phyloP scores from a whole-genome alignment of 2,888 invertebrate genomes.

The Andricus curvator region DNA sequence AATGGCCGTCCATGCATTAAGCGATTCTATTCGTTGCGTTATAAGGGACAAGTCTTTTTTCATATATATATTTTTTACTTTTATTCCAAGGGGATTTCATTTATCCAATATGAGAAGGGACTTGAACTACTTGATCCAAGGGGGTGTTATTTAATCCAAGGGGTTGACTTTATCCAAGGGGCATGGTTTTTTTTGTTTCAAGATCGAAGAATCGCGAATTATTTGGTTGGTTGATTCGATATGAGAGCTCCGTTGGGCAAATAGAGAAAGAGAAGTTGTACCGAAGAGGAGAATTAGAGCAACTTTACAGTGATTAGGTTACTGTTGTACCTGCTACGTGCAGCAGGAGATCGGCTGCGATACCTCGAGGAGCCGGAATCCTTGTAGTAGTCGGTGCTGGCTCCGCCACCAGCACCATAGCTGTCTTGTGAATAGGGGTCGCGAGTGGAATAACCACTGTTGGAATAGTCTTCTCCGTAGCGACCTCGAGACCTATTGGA shows the following conservation, averaged over 20 bases:
- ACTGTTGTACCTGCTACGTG: constrained; percentile 79
- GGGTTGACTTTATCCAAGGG: neutral
- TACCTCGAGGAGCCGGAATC: constrained; percentile 79
- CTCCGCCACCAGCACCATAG: constrained; percentile 63
- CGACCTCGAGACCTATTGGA: constrained; percentile 76
- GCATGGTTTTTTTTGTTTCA: constrained; percentile 4
- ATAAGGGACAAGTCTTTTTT: constrained; percentile 10
- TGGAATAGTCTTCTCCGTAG: constrained; percentile 75
- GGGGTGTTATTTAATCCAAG: neutral
- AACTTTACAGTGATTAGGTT: constrained; percentile 64
- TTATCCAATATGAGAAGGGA: neutral
- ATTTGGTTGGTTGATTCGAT: constrained; percentile 1
- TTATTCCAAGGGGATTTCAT: neutral
- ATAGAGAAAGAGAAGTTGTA: constrained; percentile 42
- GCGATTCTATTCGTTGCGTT: constrained; percentile 25
- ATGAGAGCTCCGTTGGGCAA: constrained; percentile 8
- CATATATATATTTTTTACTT: neutral
- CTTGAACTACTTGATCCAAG: neutral
- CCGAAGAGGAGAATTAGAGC: constrained; percentile 48
- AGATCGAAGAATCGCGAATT: constrained; percentile 8
- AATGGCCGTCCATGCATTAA: constrained; percentile 10
- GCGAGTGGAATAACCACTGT: constrained; percentile 73
- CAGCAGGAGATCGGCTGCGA: constrained; percentile 80
- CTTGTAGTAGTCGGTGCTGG: constrained; percentile 73
- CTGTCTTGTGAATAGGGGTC: constrained; percentile 72